Evolutionary conservation across 2,113 vertebrate species (phyloP).

Genomic region (Daubentonia madagascariensis): DNA sequence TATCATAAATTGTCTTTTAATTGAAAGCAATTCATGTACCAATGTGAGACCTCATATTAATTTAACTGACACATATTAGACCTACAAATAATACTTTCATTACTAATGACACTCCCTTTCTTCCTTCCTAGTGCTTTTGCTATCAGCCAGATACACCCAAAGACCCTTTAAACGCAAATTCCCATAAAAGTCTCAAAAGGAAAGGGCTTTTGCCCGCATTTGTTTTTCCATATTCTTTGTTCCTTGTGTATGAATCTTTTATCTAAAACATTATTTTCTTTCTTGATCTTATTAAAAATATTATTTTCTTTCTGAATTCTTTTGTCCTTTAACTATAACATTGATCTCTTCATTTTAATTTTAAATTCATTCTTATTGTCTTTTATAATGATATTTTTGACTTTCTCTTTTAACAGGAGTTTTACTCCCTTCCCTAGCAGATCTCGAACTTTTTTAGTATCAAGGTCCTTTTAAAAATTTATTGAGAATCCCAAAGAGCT

Average conservation of each 20-base stretch:
- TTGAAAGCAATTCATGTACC: not conserved
- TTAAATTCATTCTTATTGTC: not conserved
- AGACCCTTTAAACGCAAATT: not conserved
- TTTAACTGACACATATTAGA: not conserved
- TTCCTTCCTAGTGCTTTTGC: not conserved
- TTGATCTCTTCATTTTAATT: conserved; percentile 28
- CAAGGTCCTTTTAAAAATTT: not conserved
- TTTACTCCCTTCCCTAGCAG: not conserved
- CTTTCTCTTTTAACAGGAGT: not conserved
- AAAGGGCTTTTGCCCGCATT: not conserved
- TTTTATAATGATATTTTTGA: conserved; percentile 36
- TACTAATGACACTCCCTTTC: not conserved
- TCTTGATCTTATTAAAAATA: not conserved
- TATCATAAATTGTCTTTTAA: not conserved
- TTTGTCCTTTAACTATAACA: conserved; percentile 15
- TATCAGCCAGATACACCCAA: not conserved
- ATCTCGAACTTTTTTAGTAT: not conserved
- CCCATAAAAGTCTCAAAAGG: not conserved
- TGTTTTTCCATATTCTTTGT: not conserved
- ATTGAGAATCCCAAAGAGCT: not conserved
- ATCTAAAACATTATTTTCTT: not conserved
- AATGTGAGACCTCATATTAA: conserved; percentile 7
- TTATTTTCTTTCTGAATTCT: conserved; percentile 10
- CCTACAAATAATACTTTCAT: not conserved
- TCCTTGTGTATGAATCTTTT: not conserved